These are phyloP conservation scores for Philantomba maxwellii DNA, from an alignment of 2,113 vertebrate species.

Conservation along the genomic window DNA sequence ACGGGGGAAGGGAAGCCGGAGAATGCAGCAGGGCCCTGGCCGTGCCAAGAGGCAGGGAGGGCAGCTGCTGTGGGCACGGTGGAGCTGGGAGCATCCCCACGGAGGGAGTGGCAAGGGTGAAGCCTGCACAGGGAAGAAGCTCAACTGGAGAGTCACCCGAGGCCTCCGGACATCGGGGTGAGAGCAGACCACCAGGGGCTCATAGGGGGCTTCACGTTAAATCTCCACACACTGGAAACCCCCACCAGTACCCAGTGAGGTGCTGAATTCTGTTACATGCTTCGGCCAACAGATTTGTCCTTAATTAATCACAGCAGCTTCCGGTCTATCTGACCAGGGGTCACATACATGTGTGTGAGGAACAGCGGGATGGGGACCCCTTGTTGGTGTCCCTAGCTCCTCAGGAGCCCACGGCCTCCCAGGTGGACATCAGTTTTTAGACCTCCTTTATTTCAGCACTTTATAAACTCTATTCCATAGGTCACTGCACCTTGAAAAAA, in stretches of 20 bases:
- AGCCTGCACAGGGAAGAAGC: background rate
- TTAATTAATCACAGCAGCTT: background rate
- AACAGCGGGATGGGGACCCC: fast-evolving
- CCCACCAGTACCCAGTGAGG: fast-evolving
- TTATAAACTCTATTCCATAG: background rate
- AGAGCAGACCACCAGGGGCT: fast-evolving
- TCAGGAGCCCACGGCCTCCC: fast-evolving
- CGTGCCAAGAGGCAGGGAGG: background rate
- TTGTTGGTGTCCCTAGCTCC: background rate
- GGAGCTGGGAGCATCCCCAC: no score
- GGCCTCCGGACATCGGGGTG: fast-evolving
- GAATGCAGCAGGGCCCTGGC: background rate
- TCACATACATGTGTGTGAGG: fast-evolving
- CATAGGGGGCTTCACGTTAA: fast-evolving
- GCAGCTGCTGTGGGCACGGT: background rate
- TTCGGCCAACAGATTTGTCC: background rate
- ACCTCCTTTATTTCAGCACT: background rate
- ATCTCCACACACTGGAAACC: fast-evolving
- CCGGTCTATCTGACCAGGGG: fast-evolving
- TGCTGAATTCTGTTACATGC: fast-evolving
- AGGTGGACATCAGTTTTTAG: background rate
- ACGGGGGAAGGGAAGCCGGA: fast-evolving
- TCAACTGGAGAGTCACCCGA: fast-evolving
- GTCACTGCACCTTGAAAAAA: background rate
- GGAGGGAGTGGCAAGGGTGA: fast-evolving